Evolutionary conservation across 1,140 invertebrate species (phyloP).

Genomic region (Penaeus japonicus): DNA sequence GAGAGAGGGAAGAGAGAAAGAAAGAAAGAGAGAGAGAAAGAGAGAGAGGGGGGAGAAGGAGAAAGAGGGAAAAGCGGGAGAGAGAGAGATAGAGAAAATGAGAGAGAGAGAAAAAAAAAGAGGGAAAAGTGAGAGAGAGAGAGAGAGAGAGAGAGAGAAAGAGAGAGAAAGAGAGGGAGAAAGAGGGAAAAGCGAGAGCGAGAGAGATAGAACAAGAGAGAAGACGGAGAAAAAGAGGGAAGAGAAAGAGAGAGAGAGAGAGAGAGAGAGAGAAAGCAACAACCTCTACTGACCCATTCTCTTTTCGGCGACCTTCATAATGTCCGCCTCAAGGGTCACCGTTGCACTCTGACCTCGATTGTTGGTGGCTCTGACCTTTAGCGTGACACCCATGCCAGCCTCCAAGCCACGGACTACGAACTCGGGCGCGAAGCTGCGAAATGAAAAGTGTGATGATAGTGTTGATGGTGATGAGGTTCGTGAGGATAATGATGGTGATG

Average conservation of each 20-base stretch:
- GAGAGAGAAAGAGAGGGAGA: no score
- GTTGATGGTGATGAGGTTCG: background rate
- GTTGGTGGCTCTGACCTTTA: conserved; percentile 84
- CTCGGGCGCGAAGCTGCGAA: conserved; percentile 32
- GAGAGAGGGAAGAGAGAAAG: no score
- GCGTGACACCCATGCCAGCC: conserved; percentile 73
- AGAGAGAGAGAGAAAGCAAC: background rate
- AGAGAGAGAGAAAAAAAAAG: no score
- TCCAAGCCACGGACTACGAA: conserved; percentile 62
- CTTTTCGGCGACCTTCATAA: conserved; percentile 84
- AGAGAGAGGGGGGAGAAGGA: background rate
- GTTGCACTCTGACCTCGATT: conserved; percentile 84
- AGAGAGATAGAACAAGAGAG: no score
- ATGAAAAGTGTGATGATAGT: background rate
- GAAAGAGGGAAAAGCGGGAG: no score
- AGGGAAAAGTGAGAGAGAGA: no score
- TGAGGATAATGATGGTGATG: no score
- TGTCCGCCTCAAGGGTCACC: conserved; percentile 81
- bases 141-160: no score
- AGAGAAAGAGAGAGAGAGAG: background rate
- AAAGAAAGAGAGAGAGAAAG: no score
- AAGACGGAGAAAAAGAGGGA: background rate
- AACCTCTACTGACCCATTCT: conserved; percentile 64
- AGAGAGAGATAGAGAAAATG: no score
- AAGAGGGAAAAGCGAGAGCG: no score